These are phyloP conservation scores for Hapalemur alaotrensis DNA, from an alignment of 2,797 vertebrate genomes.

Conservation along the genomic window DNA sequence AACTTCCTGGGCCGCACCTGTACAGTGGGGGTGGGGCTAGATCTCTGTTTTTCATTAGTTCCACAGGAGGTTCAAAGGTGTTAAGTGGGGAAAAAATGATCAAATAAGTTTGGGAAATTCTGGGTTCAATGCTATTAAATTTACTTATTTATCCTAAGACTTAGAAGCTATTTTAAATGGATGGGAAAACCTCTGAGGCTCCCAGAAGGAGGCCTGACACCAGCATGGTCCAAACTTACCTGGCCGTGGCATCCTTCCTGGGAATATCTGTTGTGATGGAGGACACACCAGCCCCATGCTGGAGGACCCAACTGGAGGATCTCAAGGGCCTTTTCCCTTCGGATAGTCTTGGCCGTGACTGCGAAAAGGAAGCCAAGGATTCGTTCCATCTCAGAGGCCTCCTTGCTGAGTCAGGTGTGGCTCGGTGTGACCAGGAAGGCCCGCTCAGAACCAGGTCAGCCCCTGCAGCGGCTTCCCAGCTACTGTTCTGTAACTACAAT, in stretches of 20 bases:
- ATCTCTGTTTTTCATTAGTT: neutral
- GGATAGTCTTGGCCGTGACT: fast-evolving
- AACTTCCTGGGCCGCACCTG: neutral
- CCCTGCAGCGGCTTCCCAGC: neutral
- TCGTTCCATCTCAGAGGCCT: neutral
- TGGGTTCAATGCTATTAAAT: neutral
- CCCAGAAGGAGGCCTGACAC: neutral
- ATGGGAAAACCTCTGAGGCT: neutral
- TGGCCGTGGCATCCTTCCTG: no score
- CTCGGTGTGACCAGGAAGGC: neutral
- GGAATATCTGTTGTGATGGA: no score
- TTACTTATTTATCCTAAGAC: neutral
- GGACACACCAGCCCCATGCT: fast-evolving
- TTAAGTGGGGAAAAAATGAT: fast-evolving
- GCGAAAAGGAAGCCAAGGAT: neutral
- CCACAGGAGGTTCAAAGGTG: neutral
- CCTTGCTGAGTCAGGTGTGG: fast-evolving
- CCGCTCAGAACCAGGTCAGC: neutral
- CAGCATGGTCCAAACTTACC: fast-evolving
- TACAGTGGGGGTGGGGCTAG: fast-evolving
- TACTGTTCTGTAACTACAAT: neutral
- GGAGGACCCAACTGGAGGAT: neutral
- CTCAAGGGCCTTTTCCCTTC: neutral
- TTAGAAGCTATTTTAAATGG: neutral
- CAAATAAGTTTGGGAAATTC: neutral